Percentiles rank a stretch among this genome's conserved stretches.
phyloP scores from a whole-genome alignment of 2,113 vertebrate genomes.

The Sitta europaea region DNA sequence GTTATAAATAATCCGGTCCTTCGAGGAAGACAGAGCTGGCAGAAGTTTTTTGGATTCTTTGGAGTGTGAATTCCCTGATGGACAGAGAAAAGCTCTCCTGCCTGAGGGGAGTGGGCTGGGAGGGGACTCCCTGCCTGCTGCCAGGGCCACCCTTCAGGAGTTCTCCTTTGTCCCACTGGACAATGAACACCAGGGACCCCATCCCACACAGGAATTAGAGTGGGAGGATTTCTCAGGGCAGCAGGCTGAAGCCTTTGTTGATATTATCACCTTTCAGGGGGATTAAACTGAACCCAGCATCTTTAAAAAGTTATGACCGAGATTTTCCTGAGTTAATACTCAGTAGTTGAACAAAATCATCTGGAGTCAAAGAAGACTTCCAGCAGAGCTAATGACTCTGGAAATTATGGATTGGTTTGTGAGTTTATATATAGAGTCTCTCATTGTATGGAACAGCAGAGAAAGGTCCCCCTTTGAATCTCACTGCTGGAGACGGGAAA shows the following conservation, averaged over 20 bases:
- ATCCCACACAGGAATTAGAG: fast-evolving
- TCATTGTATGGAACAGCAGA: conserved; percentile 2
- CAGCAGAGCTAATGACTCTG: conserved; percentile 45
- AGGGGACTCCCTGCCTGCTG: neutral
- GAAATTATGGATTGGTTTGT: conserved; percentile 23
- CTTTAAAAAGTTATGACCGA: neutral
- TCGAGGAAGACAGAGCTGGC: neutral
- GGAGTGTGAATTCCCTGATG: neutral
- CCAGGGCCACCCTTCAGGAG: neutral
- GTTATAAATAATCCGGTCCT: neutral
- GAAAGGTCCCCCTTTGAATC: neutral
- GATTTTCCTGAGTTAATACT: conserved; percentile 24
- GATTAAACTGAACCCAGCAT: neutral
- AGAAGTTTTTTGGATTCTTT: neutral
- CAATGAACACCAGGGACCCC: neutral
- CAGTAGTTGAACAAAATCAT: conserved; percentile 9
- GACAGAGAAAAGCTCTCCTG: neutral
- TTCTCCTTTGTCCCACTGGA: neutral
- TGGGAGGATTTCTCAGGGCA: neutral
- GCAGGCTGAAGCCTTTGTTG: neutral
- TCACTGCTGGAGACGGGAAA: neutral
- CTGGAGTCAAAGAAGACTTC: conserved; percentile 19
- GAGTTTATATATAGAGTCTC: conserved; percentile 34
- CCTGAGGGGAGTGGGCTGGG: neutral
- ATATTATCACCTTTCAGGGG: neutral